Percentiles rank a stretch among this genome's conserved stretches.
Conservation (phyloP, 2,113 vertebrate genomes). For the Eonycteris spelaea region DNA sequence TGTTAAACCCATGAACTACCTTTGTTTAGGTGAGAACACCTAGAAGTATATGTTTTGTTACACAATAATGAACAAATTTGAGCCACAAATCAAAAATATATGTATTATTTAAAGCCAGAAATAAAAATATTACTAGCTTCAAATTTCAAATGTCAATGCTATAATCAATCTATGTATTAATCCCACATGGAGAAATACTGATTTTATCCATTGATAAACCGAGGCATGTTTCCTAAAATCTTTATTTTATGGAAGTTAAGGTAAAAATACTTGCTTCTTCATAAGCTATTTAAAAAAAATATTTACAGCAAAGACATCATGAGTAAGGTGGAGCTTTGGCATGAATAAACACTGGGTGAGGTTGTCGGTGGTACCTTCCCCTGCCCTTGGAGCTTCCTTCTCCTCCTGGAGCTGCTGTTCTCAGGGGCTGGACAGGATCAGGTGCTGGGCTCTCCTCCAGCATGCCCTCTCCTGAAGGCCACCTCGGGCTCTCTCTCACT, state of each 20-base stretch:
- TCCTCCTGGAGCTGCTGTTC: background rate
- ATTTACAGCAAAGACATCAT: background rate
- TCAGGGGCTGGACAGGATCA: background rate
- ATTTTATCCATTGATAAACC: background rate
- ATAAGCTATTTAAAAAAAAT: background rate
- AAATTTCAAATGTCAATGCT: background rate
- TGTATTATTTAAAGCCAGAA: background rate
- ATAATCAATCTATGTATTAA: background rate
- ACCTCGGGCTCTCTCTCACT: background rate
- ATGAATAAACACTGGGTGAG: background rate
- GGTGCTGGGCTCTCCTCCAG: background rate
- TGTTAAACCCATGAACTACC: no score
- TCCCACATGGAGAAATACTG: background rate
- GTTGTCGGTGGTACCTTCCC: background rate
- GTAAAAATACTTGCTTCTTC: background rate
- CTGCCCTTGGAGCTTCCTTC: accelerated
- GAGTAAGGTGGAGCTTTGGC: background rate
- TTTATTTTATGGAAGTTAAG: background rate
- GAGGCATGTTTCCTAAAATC: background rate
- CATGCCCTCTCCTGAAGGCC: background rate
- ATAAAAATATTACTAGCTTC: background rate
- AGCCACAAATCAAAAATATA: background rate
- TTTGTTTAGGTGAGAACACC: background rate
- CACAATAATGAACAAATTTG: background rate
- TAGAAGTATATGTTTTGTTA: background rate